Conservation (phyloP, 2,888 invertebrate genomes). For the Noctua janthe region DNA sequence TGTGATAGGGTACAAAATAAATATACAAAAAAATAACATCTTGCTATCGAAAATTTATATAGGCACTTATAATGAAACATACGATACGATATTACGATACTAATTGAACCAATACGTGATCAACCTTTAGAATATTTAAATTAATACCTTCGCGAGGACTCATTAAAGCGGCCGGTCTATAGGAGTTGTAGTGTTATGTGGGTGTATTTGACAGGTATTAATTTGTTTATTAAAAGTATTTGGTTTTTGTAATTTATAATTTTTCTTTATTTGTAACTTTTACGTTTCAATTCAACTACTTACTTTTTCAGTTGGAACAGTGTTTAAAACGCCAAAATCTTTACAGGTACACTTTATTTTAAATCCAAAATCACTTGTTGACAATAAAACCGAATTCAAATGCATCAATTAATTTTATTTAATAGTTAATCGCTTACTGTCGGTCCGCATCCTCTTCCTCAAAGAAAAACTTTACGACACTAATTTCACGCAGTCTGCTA, state of each 20-base stretch:
- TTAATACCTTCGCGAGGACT: no score
- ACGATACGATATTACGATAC: no score
- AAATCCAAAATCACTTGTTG: background rate
- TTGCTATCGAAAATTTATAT: no score
- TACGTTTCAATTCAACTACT: background rate
- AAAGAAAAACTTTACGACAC: conserved; percentile 2
- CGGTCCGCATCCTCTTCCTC: background rate
- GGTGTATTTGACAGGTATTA: no score
- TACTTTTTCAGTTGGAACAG: background rate
- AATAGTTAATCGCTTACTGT: background rate
- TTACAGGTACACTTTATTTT: background rate
- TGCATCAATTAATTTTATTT: conserved; percentile 28
- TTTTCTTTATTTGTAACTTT: background rate
- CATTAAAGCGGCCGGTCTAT: no score
- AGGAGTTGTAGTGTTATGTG: no score
- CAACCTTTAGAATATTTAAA: no score
- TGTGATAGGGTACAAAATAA: no score
- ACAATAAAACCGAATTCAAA: conserved; percentile 23
- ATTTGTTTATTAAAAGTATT: background rate
- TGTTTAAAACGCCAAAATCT: background rate
- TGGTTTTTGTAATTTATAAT: background rate
- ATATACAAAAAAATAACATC: no score
- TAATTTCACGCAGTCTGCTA: conserved; percentile 38
- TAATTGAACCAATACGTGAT: no score
- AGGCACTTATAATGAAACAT: no score